Evolutionary conservation across 2,113 vertebrate genomes (phyloP), one percentile per base, ranked within the genome.

Genomic region (Brienomyrus brachyistius): DNA sequence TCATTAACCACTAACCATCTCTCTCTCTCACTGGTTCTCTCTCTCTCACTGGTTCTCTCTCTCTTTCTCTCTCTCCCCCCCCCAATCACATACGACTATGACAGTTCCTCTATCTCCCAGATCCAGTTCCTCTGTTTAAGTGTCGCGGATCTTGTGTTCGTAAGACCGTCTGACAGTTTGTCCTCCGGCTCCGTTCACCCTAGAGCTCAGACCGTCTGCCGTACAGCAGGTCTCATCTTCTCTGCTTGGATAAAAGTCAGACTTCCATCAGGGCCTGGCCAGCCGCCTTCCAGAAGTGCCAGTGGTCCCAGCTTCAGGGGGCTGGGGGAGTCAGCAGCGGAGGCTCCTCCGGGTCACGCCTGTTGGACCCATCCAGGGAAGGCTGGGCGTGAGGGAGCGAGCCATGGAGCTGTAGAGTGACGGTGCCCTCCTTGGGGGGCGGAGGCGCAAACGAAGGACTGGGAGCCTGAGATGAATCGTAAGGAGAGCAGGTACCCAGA

Each of bases 61-160:
- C 82, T 66, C 89, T 88, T 54, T 54, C 54, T 90, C 89, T 85
- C 54, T 59, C 13, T 1, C 52, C 47, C 56, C 59, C 52, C 77
- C 90, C 91, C 90, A 91, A 89, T 91, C 92, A 91, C 88, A 91
- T 92, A 90, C 93, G 94, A 92, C 93, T 88, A 92, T 94, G 94
- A 93, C 93, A 96, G 95, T 96, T 96, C 95, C 95, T 93, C 94
- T 96, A 96, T 96, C 94, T 94, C 90, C 91, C 93, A 94, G 94
- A 95, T 93, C 93, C 94, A 96, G 95, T 96, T 95, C 95, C 94
- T 96, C 94, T 94, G 93, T 95, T 94, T 94, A 92, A 94, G 92
- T 94, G 92, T 92, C 93, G 92, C 92, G 93, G 94, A 93, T 95
- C 94, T 95, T 93, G 92, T 92, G 93, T 92, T 91, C 92, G 91